Evolutionary conservation across 1,140 invertebrate genomes (phyloP).

Genomic region (Propsilocerus akamusi): DNA sequence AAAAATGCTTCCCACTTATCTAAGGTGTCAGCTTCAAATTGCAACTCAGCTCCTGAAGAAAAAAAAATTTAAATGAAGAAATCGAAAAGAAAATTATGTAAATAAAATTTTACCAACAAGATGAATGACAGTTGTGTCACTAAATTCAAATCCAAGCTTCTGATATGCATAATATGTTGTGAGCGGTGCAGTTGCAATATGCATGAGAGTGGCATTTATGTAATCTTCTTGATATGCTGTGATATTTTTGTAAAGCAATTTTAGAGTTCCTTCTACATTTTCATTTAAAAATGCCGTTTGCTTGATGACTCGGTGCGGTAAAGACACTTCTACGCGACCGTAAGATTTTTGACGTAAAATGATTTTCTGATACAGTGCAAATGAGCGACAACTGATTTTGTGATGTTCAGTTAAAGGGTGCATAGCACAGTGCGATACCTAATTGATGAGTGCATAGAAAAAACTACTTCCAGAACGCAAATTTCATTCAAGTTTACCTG

Average conservation of each 20-base stretch:
- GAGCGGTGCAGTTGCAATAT: conserved; percentile 40
- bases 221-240: conserved; percentile 29
- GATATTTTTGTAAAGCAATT: conserved; percentile 8
- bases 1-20: conserved; percentile 51
- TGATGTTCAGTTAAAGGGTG: conserved; percentile 24
- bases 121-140: conserved; percentile 14
- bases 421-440: conserved; percentile 29
- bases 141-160: conserved; percentile 17
- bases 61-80: not conserved
- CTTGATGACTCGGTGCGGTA: conserved; percentile 28
- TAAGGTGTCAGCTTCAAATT: conserved; percentile 44
- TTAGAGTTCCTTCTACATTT: conserved; percentile 7
- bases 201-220: conserved; percentile 39
- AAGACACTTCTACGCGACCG: conserved; percentile 31
- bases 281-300: conserved; percentile 24
- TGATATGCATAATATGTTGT: conserved; percentile 38
- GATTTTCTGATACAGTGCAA: conserved; percentile 29
- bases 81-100: not conserved
- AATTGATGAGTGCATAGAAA: conserved; percentile 21
- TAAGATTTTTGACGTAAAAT: conserved; percentile 28
- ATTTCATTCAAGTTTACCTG: conserved; percentile 27
- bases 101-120: conserved; percentile 13
- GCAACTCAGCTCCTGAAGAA: conserved; percentile 37
- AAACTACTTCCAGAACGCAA: conserved; percentile 16
- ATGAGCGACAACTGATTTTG: conserved; percentile 30